phyloP scores from a whole-genome alignment of 2,888 invertebrate species.

The Conchocele bisecta region DNA sequence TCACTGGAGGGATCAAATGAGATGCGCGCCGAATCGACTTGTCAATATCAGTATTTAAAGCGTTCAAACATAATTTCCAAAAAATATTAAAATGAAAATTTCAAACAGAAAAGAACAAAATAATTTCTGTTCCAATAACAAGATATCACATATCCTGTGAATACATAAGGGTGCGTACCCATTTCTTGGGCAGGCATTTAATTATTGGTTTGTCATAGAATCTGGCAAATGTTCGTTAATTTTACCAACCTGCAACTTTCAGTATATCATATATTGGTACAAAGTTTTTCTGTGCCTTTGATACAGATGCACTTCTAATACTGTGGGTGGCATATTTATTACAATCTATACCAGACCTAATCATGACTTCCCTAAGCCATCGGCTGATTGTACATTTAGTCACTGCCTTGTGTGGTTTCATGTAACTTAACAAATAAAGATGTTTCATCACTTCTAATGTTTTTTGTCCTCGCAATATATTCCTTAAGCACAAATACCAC shows the following conservation, averaged over 20 bases:
- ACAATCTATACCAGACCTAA: background rate
- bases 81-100: too few species aligned
- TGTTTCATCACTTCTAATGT: background rate
- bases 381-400: conserved; percentile 1
- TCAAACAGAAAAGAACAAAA: too few species aligned
- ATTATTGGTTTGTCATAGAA: background rate
- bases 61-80: too few species aligned
- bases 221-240: background rate
- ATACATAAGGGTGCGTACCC: too few species aligned
- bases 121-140: background rate
- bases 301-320: background rate
- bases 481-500: too few species aligned
- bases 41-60: conserved; percentile 6
- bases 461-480: too few species aligned
- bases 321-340: background rate
- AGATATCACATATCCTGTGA: too few species aligned
- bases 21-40: conserved; percentile 13
- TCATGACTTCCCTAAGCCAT: conserved; percentile 4
- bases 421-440: background rate
- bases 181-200: too few species aligned
- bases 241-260: background rate
- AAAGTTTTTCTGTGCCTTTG: background rate
- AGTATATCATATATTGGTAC: conserved; percentile 2
- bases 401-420: conserved; percentile 6
- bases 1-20: conserved; percentile 32